Conservation (phyloP, 1,140 invertebrate genomes). For the Cyclina sinensis region DNA sequence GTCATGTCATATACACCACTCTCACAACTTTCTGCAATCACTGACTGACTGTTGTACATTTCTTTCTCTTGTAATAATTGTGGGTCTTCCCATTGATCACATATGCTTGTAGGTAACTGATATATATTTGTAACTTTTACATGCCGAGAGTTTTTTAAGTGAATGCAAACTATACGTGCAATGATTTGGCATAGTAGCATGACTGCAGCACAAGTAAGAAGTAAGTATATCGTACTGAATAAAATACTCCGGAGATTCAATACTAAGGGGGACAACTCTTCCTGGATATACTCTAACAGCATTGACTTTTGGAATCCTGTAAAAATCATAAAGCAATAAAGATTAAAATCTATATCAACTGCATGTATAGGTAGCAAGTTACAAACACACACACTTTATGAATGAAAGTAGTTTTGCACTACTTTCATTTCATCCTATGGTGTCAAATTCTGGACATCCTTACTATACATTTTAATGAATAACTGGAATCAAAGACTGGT, state of each 20-base stretch:
- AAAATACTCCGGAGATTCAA: conserved; percentile 33
- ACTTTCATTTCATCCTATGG: too few species aligned
- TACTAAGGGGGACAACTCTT: conserved; percentile 63
- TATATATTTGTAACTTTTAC: conserved; percentile 44
- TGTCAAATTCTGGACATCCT: too few species aligned
- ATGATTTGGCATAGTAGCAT: conserved; percentile 61
- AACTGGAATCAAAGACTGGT: too few species aligned
- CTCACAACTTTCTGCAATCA: conserved; percentile 65
- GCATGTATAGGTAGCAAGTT: too few species aligned
- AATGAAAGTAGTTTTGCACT: too few species aligned
- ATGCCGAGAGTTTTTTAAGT: conserved; percentile 52
- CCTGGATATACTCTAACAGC: conserved; percentile 32
- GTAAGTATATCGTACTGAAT: conserved; percentile 54
- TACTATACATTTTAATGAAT: too few species aligned
- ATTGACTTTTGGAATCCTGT: conserved; percentile 49
- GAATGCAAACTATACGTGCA: conserved; percentile 57
- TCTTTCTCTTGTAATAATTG: conserved; percentile 48
- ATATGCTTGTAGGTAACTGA: conserved; percentile 38
- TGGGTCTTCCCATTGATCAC: conserved; percentile 16
- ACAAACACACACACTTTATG: too few species aligned
- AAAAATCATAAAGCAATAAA: not conserved
- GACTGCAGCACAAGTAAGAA: conserved; percentile 22
- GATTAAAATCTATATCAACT: not conserved
- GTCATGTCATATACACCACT: conserved; percentile 66
- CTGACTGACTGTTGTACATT: conserved; percentile 54